A percentile compares a stretch with the other conserved stretches of the same genome.
Evolutionary conservation across 2,113 vertebrate species (phyloP).

Genomic region (Oriolus oriolus): DNA sequence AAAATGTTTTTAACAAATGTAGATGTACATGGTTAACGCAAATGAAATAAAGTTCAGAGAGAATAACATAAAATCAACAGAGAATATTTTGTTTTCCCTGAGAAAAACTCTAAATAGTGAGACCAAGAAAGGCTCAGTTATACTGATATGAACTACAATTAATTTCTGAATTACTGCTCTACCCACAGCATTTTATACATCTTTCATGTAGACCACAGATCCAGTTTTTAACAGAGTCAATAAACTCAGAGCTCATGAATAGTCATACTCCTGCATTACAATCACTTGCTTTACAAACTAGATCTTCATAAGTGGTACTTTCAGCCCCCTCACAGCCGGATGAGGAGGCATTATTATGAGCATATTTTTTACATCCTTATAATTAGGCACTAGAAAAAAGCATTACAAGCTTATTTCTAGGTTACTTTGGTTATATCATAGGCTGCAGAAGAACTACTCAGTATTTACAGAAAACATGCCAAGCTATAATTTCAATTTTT

Average conservation of each 20-base stretch:
- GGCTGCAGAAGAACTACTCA: neutral
- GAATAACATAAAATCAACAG: neutral
- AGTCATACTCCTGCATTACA: constrained; percentile 7
- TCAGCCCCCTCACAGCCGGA: neutral
- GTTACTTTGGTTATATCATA: neutral
- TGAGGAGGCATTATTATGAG: constrained; percentile 33
- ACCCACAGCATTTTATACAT: neutral
- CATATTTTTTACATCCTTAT: constrained; percentile 28
- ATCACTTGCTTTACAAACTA: constrained; percentile 13
- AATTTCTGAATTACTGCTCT: neutral
- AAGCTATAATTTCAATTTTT: neutral
- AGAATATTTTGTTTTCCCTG: neutral
- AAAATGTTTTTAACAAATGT: neutral
- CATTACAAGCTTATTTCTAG: neutral
- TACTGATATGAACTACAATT: neutral
- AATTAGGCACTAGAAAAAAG: constrained; percentile 41
- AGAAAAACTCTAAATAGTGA: neutral
- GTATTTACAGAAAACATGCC: constrained; percentile 29
- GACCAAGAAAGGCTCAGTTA: neutral
- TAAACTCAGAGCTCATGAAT: constrained; percentile 27
- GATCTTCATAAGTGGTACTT: constrained; percentile 17
- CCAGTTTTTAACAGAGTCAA: neutral
- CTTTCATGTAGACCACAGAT: neutral
- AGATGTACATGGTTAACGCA: neutral
- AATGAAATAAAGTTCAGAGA: neutral